Evolutionary conservation across 2,888 invertebrate genomes (phyloP).

Genomic region (Lasioglossum marginatum): DNA sequence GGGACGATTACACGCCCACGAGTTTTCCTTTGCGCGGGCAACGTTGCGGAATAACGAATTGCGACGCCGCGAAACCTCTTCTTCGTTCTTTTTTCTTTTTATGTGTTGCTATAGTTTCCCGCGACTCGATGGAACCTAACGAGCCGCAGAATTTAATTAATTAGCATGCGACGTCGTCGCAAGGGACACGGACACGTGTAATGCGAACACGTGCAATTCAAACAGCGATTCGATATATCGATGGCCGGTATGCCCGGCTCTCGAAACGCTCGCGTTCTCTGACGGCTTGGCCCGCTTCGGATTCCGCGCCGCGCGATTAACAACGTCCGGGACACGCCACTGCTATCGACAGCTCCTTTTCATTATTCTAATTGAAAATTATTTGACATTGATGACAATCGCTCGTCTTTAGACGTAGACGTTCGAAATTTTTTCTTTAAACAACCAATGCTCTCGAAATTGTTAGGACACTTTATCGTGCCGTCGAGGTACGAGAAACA

Average conservation of each 20-base stretch:
- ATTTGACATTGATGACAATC: neutral
- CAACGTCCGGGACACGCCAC: neutral
- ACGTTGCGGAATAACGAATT: slow-evolving; percentile 1
- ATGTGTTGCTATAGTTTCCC: neutral
- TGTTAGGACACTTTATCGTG: neutral
- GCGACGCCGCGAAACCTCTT: neutral
- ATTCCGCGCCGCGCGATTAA: neutral
- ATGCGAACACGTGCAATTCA: neutral
- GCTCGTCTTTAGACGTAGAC: neutral
- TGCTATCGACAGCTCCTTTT: neutral
- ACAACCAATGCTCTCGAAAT: neutral
- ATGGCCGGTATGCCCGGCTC: neutral
- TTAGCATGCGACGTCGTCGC: neutral
- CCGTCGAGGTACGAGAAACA: too few species aligned
- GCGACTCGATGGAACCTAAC: neutral
- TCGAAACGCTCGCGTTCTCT: neutral
- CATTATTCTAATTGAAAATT: neutral
- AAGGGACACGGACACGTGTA: too few species aligned
- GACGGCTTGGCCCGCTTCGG: neutral
- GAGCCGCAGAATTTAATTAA: neutral
- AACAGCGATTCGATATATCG: neutral
- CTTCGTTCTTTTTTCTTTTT: neutral
- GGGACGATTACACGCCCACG: slow-evolving; percentile 17
- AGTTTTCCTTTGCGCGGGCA: slow-evolving; percentile 7
- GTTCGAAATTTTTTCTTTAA: neutral